Conservation (phyloP, 2,113 vertebrate species). For the Corythornis madagascariensis region DNA sequence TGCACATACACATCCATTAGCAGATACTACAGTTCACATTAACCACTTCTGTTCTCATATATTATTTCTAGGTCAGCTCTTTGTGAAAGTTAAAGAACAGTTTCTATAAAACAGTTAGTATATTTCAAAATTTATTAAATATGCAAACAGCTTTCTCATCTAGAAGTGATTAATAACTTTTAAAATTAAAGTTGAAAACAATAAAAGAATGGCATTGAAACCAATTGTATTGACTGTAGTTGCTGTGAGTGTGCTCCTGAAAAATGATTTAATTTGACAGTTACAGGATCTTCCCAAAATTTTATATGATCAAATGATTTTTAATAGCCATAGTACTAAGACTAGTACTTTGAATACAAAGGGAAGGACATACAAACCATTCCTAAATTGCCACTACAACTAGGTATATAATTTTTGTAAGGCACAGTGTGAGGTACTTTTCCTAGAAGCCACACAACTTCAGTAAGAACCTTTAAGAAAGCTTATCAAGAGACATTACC, state of each 20-base stretch:
- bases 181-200: background rate
- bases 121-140: background rate
- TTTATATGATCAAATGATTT: background rate
- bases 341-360: background rate
- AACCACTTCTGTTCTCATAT: background rate
- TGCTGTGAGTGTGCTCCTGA: background rate
- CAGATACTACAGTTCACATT: background rate
- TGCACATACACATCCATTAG: fast-evolving
- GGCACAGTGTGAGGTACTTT: background rate
- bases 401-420: background rate
- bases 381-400: background rate
- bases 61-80: background rate
- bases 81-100: background rate
- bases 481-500: background rate
- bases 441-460: background rate
- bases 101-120: background rate
- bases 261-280: background rate
- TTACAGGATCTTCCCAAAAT: background rate
- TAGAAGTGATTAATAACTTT: background rate
- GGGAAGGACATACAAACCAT: background rate
- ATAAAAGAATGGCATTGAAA: background rate
- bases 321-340: background rate
- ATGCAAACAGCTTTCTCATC: background rate
- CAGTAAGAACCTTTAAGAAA: background rate
- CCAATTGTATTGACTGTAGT: background rate